Evolutionary conservation across 2,797 vertebrate genomes (phyloP), one percentile per base, ranked within the genome.

Genomic region (Spinus pinus): DNA sequence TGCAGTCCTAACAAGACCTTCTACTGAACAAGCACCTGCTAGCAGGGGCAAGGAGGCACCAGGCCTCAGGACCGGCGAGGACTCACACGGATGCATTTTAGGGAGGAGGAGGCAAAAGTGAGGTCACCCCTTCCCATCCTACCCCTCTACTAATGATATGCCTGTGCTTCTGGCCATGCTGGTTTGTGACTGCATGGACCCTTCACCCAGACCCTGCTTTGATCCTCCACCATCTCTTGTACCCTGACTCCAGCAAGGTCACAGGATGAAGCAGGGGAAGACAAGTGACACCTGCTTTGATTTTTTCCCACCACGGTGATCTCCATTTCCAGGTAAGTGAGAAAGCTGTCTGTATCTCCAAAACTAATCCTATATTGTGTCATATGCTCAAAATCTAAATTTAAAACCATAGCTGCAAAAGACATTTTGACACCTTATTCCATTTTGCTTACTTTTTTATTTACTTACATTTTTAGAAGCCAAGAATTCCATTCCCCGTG

Each of bases 401-500:
- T 9, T 75, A 33, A 81, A 90, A 53, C 6, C 24, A 12, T 8
- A 28, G 17, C 6, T 91, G 60, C 21, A 67, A 4, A 82, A 67
- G 41, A 31, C 0, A 0, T 39, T 85, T 86, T 53, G 72, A 33
- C n/a, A 21, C 10, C 37, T 66, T 19, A 49, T 77, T 89, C 14
- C 7, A 49, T 67, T 94, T 90, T 20, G 33, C 19, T 39, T 41
- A 35, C 0, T 57, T 67, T 86, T 81, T 53, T 7, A 51, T 93
- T 92, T 75, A 98, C 99, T 98, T 97, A 99, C 99, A 64, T 99
- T 99, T 98, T 99, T 99, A 82, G 99, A 99, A 77, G 99, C 98
- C 93, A 99, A 97, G 95, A 99, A 99, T 94, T 99, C 99, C 99
- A 99, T 99, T 88, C 99, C 99, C 88, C 99, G 97, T 74, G 99